Conservation (phyloP, 2,113 vertebrate species). For the Nibea albiflora region DNA sequence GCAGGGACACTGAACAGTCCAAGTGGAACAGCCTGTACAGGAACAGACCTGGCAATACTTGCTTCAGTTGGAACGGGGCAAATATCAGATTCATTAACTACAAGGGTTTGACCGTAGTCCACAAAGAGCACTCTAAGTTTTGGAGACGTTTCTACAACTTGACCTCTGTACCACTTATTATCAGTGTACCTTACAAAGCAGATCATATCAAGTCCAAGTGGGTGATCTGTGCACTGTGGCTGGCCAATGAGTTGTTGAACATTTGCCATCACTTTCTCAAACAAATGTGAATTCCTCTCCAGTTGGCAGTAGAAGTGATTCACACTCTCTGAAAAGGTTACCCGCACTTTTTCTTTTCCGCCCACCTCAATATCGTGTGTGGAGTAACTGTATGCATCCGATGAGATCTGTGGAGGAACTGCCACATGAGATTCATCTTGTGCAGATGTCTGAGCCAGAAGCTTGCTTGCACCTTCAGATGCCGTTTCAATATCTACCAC, state of each 20-base stretch:
- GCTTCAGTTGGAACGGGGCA: constrained; percentile 82
- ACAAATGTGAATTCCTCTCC: constrained; percentile 77
- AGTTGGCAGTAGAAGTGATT: constrained; percentile 90
- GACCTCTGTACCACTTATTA: constrained; percentile 88
- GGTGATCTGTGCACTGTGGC: constrained; percentile 44
- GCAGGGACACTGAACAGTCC: constrained; percentile 83
- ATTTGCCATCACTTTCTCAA: constrained; percentile 78
- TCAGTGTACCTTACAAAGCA: constrained; percentile 90
- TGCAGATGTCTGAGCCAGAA: constrained; percentile 36
- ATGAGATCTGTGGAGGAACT: constrained; percentile 64
- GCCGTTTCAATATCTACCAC: constrained; percentile 57
- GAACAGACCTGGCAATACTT: constrained; percentile 80
- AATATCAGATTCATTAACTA: constrained; percentile 79
- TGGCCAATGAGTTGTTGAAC: constrained; percentile 71
- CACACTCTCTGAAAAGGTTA: constrained; percentile 84
- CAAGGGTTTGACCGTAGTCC: constrained; percentile 88
- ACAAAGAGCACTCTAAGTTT: constrained; percentile 87
- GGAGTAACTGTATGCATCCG: constrained; percentile 85
- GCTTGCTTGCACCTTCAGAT: constrained; percentile 7
- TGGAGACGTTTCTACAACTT: constrained; percentile 77
- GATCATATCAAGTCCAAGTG: constrained; percentile 65
- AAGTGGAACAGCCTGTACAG: constrained; percentile 90
- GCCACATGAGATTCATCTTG: constrained; percentile 70
- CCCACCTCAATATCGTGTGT: constrained; percentile 85
- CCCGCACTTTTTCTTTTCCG: constrained; percentile 82